Conservation (phyloP, 2,113 vertebrate species). For the Poeciliopsis prolifica region DNA sequence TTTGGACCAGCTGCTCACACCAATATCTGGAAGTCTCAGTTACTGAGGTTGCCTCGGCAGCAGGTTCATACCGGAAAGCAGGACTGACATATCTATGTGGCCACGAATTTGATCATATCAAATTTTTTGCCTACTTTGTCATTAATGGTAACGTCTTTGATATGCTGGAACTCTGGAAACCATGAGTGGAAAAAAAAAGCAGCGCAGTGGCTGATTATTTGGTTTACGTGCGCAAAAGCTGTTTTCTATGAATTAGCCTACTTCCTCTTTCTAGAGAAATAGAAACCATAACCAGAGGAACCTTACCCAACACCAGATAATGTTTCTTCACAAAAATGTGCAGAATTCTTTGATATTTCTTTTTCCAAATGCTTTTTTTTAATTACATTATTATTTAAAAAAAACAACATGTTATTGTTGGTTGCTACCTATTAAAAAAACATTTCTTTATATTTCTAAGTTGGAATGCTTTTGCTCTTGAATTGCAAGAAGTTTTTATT, state of each 20-base stretch:
- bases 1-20: constrained; percentile 65
- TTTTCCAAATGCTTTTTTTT: too few relatives aligned
- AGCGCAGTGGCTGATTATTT: constrained; percentile 1
- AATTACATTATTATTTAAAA: too few relatives aligned
- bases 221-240: constrained; percentile 18
- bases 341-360: background rate
- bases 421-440: background rate
- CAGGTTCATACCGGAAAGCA: constrained; percentile 40
- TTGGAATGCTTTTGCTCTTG: background rate
- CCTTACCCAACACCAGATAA: constrained; percentile 30
- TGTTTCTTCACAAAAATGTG: background rate
- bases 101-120: background rate
- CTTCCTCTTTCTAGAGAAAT: constrained; percentile 70
- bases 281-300: constrained; percentile 34
- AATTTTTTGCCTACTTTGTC: background rate
- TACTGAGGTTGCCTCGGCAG: constrained; percentile 14
- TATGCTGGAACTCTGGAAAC: constrained; percentile 3
- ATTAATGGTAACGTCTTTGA: background rate
- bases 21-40: constrained; percentile 54
- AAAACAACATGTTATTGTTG: too few relatives aligned
- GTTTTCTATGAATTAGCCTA: constrained; percentile 37
- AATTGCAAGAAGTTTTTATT: too few relatives aligned
- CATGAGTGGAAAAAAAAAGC: background rate
- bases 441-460: background rate
- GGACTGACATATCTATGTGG: constrained; percentile 3